A percentile compares a stretch with the other conserved stretches of the same genome.
Conservation (phyloP, 2,888 invertebrate species). For the Drosophila testacea region DNA sequence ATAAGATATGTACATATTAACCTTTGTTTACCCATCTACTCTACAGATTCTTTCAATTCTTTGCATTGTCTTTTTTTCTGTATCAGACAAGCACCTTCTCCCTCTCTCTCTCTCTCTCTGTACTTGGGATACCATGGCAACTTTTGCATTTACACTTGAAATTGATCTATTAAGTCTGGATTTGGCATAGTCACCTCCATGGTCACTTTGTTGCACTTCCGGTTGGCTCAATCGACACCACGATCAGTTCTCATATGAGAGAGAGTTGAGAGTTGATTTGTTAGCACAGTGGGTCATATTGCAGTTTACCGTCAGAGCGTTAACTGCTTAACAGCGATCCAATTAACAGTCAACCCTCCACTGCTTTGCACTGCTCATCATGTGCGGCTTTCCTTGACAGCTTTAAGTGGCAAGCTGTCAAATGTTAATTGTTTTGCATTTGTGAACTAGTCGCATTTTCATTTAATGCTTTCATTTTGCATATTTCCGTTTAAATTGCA, state of each 20-base stretch:
- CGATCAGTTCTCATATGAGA: not conserved
- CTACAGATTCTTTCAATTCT: constrained; percentile 27
- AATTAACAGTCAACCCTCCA: constrained; percentile 26
- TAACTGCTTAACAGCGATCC: constrained; percentile 16
- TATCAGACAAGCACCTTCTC: not conserved
- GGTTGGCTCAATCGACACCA: constrained; percentile 2
- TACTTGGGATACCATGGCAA: not conserved
- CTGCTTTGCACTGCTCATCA: not conserved
- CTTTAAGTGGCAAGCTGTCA: constrained; percentile 43
- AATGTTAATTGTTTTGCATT: constrained; percentile 50
- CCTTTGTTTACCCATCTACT: constrained; percentile 29
- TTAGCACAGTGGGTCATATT: constrained; percentile 36
- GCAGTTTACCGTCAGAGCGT: constrained; percentile 42
- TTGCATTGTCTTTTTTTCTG: not conserved
- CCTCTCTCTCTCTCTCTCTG: not conserved
- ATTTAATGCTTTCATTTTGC: constrained; percentile 25
- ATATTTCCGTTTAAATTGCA: constrained; percentile 62
- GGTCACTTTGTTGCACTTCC: constrained; percentile 30
- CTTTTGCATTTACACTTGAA: not conserved
- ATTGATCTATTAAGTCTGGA: too few species aligned
- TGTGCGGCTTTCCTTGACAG: constrained; percentile 30
- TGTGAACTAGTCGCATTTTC: constrained; percentile 26
- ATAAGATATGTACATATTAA: constrained; percentile 15
- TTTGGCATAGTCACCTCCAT: constrained; percentile 20
- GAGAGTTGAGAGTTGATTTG: not conserved